Conservation (phyloP, 2,113 vertebrate genomes). For the Cavia aperea region DNA sequence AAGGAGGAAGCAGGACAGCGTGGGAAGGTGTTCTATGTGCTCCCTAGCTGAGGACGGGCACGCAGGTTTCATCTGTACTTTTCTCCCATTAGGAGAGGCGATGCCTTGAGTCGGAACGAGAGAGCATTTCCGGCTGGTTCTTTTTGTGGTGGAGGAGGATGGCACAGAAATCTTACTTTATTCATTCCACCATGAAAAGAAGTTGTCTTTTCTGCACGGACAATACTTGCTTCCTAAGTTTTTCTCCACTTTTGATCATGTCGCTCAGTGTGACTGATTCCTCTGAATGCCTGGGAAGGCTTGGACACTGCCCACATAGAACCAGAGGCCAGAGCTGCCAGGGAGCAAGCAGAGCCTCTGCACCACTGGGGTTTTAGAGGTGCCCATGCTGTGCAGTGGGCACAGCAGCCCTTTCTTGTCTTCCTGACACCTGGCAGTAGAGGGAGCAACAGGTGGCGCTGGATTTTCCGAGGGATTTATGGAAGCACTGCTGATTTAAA, state of each 20-base stretch:
- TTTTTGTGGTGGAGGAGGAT: neutral
- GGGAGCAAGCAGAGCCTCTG: neutral
- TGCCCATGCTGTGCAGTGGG: neutral
- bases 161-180: neutral
- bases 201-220: neutral
- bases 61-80: neutral
- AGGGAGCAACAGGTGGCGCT: neutral
- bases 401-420: neutral
- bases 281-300: neutral
- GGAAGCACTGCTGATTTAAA: slow-evolving; percentile 22
- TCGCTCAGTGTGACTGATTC: neutral
- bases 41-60: neutral
- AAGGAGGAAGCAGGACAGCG: neutral
- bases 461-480: neutral
- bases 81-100: neutral
- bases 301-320: neutral
- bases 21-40: neutral
- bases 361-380: neutral
- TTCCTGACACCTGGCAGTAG: neutral
- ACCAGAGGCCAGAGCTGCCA: neutral
- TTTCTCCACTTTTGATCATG: neutral
- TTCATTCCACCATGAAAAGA: neutral
- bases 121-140: neutral
- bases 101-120: neutral
- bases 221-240: neutral